Percentiles rank a stretch among this genome's conserved stretches.
These are phyloP conservation scores for Athene noctua DNA, from an alignment of 2,113 vertebrate species.

Conservation along the genomic window DNA sequence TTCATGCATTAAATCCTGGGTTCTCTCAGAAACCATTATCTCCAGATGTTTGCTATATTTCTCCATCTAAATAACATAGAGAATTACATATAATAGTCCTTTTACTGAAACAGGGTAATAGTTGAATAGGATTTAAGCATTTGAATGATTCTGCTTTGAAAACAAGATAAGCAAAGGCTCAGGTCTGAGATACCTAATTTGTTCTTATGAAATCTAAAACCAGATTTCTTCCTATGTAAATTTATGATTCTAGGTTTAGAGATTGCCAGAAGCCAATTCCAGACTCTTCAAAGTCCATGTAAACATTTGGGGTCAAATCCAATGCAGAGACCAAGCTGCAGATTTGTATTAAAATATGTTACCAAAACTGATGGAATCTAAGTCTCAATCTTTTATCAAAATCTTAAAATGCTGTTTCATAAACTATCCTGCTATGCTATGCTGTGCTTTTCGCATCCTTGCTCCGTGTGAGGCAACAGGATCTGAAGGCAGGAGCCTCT, in stretches of 20 bases:
- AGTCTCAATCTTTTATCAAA: not conserved
- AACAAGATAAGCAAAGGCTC: not conserved
- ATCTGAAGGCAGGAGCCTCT: not conserved
- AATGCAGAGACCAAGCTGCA: not conserved
- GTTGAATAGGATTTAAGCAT: not conserved
- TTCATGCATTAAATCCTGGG: slow-evolving; percentile 84
- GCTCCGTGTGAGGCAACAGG: not conserved
- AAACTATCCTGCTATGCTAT: not conserved
- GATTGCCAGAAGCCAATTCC: not conserved
- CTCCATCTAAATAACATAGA: slow-evolving; percentile 79
- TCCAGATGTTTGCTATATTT: slow-evolving; percentile 91
- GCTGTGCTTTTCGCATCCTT: not conserved
- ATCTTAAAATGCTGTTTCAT: not conserved
- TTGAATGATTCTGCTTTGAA: not conserved
- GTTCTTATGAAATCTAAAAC: not conserved
- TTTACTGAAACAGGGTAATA: not conserved
- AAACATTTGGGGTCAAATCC: not conserved
- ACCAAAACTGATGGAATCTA: not conserved
- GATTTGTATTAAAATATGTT: not conserved
- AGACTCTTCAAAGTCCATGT: not conserved
- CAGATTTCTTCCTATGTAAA: not conserved
- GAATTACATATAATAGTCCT: not conserved
- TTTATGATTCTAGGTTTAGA: not conserved
- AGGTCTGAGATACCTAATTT: not conserved
- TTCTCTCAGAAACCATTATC: slow-evolving; percentile 82